Evolutionary conservation across 2,113 vertebrate genomes (phyloP).

Genomic region (Sterrhoptilus dennistouni): DNA sequence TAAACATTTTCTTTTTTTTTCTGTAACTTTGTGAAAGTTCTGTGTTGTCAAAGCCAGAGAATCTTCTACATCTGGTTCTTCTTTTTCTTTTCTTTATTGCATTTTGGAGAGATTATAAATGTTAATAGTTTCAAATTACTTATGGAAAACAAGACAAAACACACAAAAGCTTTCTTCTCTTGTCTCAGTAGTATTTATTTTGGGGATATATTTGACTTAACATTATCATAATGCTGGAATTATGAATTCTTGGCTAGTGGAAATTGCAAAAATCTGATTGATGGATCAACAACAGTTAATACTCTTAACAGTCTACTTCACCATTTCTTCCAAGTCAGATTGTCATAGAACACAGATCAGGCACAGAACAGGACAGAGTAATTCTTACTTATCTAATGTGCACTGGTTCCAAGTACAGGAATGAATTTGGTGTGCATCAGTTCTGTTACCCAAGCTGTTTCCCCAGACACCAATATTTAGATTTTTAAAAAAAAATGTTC

Average conservation of each 20-base stretch:
- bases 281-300: not conserved
- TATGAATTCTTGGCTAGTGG: not conserved
- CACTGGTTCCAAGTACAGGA: not conserved
- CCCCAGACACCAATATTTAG: not conserved
- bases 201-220: not conserved
- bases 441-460: not conserved
- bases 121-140: not conserved
- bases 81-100: not conserved
- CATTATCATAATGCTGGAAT: not conserved
- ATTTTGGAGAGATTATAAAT: not conserved
- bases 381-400: fast-evolving
- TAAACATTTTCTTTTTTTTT: not conserved
- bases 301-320: not conserved
- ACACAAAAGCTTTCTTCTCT: not conserved
- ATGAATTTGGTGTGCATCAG: not conserved
- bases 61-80: not conserved
- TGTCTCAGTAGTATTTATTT: not conserved
- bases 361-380: not conserved
- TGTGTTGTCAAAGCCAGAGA: not conserved
- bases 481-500: not conserved
- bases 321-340: not conserved
- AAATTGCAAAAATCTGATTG: not conserved
- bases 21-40: not conserved
- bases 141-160: not conserved
- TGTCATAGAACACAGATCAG: not conserved